These are phyloP conservation scores for Ibidorhyncha struthersii DNA, from an alignment of 2,113 vertebrate species.

Conservation along the genomic window DNA sequence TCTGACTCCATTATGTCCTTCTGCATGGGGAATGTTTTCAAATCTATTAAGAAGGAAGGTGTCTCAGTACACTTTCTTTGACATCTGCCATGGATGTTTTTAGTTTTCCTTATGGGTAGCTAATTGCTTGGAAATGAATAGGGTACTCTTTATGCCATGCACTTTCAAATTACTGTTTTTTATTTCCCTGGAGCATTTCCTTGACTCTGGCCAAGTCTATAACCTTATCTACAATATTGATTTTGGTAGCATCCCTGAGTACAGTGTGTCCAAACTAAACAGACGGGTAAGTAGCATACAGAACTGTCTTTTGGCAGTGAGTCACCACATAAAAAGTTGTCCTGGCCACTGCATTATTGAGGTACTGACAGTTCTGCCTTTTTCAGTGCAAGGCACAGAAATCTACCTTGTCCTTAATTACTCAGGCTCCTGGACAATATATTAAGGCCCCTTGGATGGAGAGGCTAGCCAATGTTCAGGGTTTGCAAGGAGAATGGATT, in stretches of 20 bases:
- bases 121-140: conserved; percentile 21
- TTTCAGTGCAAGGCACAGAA: background rate
- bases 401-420: background rate
- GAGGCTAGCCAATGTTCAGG: background rate
- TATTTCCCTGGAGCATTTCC: background rate
- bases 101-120: background rate
- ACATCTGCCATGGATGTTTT: background rate
- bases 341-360: background rate
- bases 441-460: background rate
- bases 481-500: background rate
- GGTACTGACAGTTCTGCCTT: background rate
- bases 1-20: background rate
- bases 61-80: background rate
- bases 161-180: background rate
- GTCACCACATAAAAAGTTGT: background rate
- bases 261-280: conserved; percentile 22
- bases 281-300: background rate
- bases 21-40: background rate
- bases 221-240: background rate
- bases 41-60: background rate
- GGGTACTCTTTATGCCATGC: background rate
- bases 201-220: background rate
- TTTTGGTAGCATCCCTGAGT: conserved; percentile 20
- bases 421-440: background rate
- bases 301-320: background rate